Base-by-base conservation (phyloP, 2,888 invertebrate species). In the Tridacna gigas region DNA sequence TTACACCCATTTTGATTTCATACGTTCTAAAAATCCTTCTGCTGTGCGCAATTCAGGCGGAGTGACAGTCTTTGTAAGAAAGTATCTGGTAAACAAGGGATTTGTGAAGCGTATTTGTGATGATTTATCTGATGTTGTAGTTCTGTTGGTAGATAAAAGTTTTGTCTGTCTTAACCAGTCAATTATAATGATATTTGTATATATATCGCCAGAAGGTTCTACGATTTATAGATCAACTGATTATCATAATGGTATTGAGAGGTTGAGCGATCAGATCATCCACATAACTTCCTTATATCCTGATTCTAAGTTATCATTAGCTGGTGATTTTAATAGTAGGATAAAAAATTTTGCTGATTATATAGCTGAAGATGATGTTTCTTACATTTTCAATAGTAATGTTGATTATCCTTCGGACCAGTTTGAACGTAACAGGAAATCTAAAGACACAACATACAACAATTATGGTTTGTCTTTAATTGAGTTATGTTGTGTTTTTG, bases 401-500 rank as follows among this genome's bases (percentile, higher is more conserved):
- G 45, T 26, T 20, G 37, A 47, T 28, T 79, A 73, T 28, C 73
- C 71, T 22, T 73, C 73, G n/a, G 75, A 75, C 67, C 47, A 61
- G 9, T 80, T 80, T 75, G 12, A 20, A 11, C 37, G 56, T 37
- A 28, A 3, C 0, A 74, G 69, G 56, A 37, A 25, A 13, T 73
- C 71, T 25, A 75, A 80, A 47, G 80, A 80, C 45, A 37, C 13
- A 20, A 37, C 9, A 13, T 60, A 51, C 26, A 80, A 80, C 25
- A n/a, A 20, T 37, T 80, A 67, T 69, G 80, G 80, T 12, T 22
- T 60, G 22, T 56, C 67, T 12, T n/a, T 80, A 4, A 67, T 61
- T 22, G 80, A 80, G 13, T 48, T 80, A 20, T 80, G 80, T 66
- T 75, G 67, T 67, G 60, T 56, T 0, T 61, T 56, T 61, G 75